Conservation (phyloP, 2,888 invertebrate species). For the Epirrita christyi region DNA sequence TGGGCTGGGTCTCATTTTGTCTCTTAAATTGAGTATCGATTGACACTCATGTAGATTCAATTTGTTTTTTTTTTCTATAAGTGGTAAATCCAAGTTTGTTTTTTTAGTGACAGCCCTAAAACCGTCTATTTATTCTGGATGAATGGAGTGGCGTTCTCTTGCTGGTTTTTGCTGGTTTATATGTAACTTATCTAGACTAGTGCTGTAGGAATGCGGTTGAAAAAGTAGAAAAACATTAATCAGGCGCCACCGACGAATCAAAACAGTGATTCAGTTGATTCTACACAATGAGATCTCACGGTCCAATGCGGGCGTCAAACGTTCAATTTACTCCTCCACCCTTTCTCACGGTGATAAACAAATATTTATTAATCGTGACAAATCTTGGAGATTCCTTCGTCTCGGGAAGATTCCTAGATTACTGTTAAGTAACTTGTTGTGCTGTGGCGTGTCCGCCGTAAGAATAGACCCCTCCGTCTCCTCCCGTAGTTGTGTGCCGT, state of each 20-base stretch:
- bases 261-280: slow-evolving; percentile 63
- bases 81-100: too few species aligned
- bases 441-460: too few species aligned
- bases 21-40: neutral
- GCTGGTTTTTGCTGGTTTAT: slow-evolving; percentile 53
- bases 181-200: slow-evolving; percentile 14
- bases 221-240: too few species aligned
- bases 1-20: neutral
- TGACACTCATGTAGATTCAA: slow-evolving; percentile 2
- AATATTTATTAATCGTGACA: slow-evolving; percentile 40
- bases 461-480: too few species aligned
- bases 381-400: slow-evolving; percentile 26
- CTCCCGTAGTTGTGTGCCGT: too few species aligned
- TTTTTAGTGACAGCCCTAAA: slow-evolving; percentile 44
- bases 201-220: slow-evolving; percentile 36
- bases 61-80: slow-evolving; percentile 14
- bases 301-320: slow-evolving; percentile 81
- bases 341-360: slow-evolving; percentile 46
- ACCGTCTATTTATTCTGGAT: slow-evolving; percentile 62
- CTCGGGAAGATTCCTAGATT: slow-evolving; percentile 17
- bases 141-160: slow-evolving; percentile 70
- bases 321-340: slow-evolving; percentile 75
- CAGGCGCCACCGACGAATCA: slow-evolving; percentile 59
- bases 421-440: too few species aligned
- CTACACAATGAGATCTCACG: slow-evolving; percentile 68